Evolutionary conservation across 2,113 vertebrate genomes (phyloP), one percentile per base, ranked within the genome.

Genomic region (Albula glossodonta): DNA sequence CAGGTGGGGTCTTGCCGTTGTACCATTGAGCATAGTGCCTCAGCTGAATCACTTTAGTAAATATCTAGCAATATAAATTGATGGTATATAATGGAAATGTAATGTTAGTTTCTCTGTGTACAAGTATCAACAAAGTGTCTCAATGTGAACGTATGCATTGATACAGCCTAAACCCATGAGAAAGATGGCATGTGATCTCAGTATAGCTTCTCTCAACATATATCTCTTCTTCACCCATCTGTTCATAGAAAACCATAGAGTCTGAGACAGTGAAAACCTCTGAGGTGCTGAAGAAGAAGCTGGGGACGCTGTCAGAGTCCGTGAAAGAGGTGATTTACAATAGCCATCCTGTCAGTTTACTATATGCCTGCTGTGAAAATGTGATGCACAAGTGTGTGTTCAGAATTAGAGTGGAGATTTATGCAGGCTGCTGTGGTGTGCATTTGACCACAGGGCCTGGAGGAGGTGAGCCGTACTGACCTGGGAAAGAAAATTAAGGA

Each of bases 181-280:
- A 0, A 15, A 56, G 51, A 53, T 25, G 51, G 50, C 48, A 53
- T 56, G 19, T 53, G 51, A 31, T 82, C n/a, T 9, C 4, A 52
- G 49, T 52, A 41, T 41, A 17, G 15, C 22, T 10, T 5, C 31
- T 82, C 8, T 31, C 11, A 19, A 8, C 41, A 22, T 66, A 4
- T 66, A 19, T 80, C 12, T 85, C 19, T 81, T 19, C 0, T 60
- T 83, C 11, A 2, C 82, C 51, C 2, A 0, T 82, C 25, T 88
- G 51, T 84, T 56, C 2, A 8, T 83, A 99, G 98, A 98, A 98
- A 99, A 97, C 92, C 11, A 99, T 99, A 2, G 98, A 99, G 79
- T 99, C 98, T 0, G 98, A 99, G 93, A 99, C 98, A 0, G 95
- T 94, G 52, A 97, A 97, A 87, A 99, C 98, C 0, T 97, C 98